Evolutionary conservation across 2,888 invertebrate species (phyloP).

Genomic region (Drosophila subquinaria): DNA sequence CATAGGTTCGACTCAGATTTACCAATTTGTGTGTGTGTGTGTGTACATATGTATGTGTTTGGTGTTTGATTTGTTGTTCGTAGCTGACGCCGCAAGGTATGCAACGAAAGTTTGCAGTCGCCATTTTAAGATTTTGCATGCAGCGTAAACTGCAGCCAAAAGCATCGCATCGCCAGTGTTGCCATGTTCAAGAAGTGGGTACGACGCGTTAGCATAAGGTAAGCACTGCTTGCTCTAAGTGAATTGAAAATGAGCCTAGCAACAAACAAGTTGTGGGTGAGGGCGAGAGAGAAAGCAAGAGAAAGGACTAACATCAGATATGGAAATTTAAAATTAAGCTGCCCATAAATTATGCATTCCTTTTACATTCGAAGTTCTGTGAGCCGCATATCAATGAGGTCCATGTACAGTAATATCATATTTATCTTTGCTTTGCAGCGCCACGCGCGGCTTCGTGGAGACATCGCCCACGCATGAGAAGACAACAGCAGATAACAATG

Average conservation of each 20-base stretch:
- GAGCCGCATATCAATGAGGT: slow-evolving; percentile 19
- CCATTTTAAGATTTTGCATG: slow-evolving; percentile 37
- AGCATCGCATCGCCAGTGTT: slow-evolving; percentile 49
- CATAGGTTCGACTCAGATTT: slow-evolving; percentile 31
- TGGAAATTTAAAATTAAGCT: slow-evolving; percentile 40
- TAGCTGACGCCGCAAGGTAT: slow-evolving; percentile 47
- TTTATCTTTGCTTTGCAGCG: slow-evolving; percentile 60
- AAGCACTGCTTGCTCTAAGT: slow-evolving; percentile 56
- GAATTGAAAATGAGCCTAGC: slow-evolving; percentile 55
- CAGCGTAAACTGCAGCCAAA: slow-evolving; percentile 31
- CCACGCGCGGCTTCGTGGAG: slow-evolving; percentile 84
- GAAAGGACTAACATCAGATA: slow-evolving; percentile 60
- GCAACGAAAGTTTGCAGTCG: slow-evolving; percentile 42
- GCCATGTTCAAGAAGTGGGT: slow-evolving; percentile 85
- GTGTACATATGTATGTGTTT: slow-evolving; percentile 1
- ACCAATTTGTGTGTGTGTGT: slow-evolving; percentile 11
- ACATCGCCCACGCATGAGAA: slow-evolving; percentile 83
- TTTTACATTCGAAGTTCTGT: slow-evolving; percentile 4
- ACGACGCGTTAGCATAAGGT: slow-evolving; percentile 85
- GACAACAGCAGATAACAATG: slow-evolving; percentile 64
- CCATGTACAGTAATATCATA: slow-evolving; percentile 6
- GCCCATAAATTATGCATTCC: slow-evolving; percentile 42
- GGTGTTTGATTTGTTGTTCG: slow-evolving; percentile 38
- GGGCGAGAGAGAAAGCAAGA: neutral
- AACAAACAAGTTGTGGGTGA: slow-evolving; percentile 9